Evolutionary conservation across 1,140 invertebrate species (phyloP), one percentile per base, ranked within the genome.

Genomic region (Caenorhabditis brenneri): DNA sequence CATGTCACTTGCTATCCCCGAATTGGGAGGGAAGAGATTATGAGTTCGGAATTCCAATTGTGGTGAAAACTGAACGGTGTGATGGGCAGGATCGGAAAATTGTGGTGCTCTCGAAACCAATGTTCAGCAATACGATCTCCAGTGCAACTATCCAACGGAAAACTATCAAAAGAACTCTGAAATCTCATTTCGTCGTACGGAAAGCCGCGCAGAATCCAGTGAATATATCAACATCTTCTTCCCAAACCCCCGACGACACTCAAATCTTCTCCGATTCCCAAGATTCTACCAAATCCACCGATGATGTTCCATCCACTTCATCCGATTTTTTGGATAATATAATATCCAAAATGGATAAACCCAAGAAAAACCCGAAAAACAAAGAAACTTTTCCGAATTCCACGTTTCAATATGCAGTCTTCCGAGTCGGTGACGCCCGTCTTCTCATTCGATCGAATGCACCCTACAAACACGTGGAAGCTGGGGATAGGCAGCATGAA

Each of bases 21-120:
- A 74, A 42, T 74, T 74, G 65, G 65, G 65, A 74, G 31, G 31
- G 33, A 9, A n/a, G 65, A 15, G 65, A 74, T 42, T 74, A 74
- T 24, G 65, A 74, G 15, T 74, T 42, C 36, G 36, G 27, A 24
- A 42, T 39, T 39, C 65, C 65, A 12, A 42, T 39, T 42, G 27
- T 22, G 31, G 65, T 74, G 5, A 39, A 22, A 74, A 19, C 9
- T 2, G 16, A 24, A n/a, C 19, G 36, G 1, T n/a, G 39, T 1
- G 33, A 39, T 42, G 65, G 65, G 42, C n/a, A 7, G 16, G 19
- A 10, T 0, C 22, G 22, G 65, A 74, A 74, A 15, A 24, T 39
- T 42, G 65, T 74, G 0, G n/a, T 74, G 0, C 3, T 74, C 5
- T 74, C 65, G 33, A 74, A 74, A 31, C 65, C 65, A 22, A 42